These are phyloP conservation scores for Ostrea denselamellosa DNA, from an alignment of 1,140 invertebrate genomes.

Conservation along the genomic window DNA sequence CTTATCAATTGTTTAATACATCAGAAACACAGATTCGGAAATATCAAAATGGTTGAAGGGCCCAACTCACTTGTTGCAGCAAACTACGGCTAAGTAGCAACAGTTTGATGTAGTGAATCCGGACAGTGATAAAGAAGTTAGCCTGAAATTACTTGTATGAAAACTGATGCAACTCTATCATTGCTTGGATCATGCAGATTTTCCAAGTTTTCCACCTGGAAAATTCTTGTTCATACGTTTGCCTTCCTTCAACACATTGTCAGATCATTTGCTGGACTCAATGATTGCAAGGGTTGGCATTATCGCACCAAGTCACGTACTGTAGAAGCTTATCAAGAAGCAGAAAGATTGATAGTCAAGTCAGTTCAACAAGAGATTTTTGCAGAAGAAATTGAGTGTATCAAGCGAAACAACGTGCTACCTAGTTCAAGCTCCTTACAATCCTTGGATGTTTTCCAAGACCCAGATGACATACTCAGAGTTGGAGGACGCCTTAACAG, in stretches of 20 bases:
- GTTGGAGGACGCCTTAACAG: no score
- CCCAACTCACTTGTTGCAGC: neutral
- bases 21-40: no score
- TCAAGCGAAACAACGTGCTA: no score
- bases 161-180: neutral
- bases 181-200: neutral
- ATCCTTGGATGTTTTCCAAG: no score
- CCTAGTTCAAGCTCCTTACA: no score
- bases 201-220: neutral
- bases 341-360: neutral
- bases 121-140: neutral
- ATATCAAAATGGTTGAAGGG: slow-evolving; percentile 52
- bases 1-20: no score
- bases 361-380: neutral
- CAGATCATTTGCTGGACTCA: neutral
- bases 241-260: neutral
- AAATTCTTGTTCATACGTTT: neutral
- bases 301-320: neutral
- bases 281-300: neutral
- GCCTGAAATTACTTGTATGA: neutral
- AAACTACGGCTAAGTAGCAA: neutral
- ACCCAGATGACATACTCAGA: no score
- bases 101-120: neutral
- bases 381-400: no score
- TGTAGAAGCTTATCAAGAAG: neutral